These are phyloP conservation scores for Thecophora atra DNA, from an alignment of 2,888 invertebrate species.

Conservation along the genomic window DNA sequence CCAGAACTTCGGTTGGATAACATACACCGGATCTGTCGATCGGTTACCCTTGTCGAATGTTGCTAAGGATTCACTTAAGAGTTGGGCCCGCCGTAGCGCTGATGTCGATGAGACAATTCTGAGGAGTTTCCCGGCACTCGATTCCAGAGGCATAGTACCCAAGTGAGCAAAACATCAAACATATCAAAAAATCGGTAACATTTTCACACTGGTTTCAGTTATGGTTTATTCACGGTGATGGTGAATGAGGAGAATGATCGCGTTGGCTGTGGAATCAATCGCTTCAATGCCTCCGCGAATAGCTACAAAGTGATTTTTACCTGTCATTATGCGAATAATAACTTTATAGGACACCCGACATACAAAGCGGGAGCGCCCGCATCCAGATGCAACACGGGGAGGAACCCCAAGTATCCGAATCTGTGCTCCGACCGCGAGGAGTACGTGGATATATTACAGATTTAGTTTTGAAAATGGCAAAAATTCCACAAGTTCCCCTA, in stretches of 20 bases:
- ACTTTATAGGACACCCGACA: not conserved
- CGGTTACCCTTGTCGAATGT: not conserved
- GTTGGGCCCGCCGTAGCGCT: not conserved
- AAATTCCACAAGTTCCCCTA: too few species aligned
- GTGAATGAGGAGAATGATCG: conserved; percentile 15
- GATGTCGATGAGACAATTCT: not conserved
- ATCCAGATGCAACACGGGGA: conserved; percentile 18
- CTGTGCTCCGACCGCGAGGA: conserved; percentile 25
- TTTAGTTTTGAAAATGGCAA: not conserved
- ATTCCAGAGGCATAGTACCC: not conserved
- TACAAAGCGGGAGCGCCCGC: conserved; percentile 15
- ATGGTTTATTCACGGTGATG: conserved; percentile 20
- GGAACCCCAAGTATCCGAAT: not conserved
- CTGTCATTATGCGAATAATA: conserved; percentile 32
- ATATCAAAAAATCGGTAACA: not conserved
- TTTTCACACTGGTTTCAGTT: not conserved
- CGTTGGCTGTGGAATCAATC: conserved; percentile 22
- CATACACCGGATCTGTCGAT: not conserved
- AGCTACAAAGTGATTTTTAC: not conserved
- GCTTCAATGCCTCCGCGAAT: not conserved
- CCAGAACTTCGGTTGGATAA: not conserved
- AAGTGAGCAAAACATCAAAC: not conserved
- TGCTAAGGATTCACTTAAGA: not conserved
- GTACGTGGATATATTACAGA: not conserved
- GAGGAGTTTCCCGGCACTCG: not conserved